A percentile compares a stretch with the other conserved stretches of the same genome.
Evolutionary conservation across 2,113 vertebrate genomes (phyloP).

Genomic region (Mesitornis unicolor): DNA sequence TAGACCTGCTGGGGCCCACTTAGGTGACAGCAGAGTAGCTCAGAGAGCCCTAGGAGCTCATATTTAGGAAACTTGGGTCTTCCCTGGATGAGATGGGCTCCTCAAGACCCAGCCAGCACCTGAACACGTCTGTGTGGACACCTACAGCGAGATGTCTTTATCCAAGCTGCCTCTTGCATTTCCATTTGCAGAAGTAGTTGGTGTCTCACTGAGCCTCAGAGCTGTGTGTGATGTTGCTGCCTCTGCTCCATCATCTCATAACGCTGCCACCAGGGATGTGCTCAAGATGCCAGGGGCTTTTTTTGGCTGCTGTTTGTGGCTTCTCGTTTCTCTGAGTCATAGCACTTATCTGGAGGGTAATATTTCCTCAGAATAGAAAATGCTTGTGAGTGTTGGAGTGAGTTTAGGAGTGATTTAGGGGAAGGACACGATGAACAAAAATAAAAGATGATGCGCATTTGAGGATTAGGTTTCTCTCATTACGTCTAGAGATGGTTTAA

Average conservation of each 20-base stretch:
- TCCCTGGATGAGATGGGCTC: background rate
- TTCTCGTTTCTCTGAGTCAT: background rate
- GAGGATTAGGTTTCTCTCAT: background rate
- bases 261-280: background rate
- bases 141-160: background rate
- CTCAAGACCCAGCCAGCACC: background rate
- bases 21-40: background rate
- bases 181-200: background rate
- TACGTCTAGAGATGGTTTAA: background rate
- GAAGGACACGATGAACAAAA: background rate
- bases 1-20: background rate
- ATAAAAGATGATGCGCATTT: background rate
- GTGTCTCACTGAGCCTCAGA: background rate
- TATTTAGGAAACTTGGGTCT: background rate
- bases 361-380: slow-evolving; percentile 13
- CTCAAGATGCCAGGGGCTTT: background rate
- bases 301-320: background rate
- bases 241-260: background rate
- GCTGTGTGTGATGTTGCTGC: background rate
- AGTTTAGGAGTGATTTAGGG: background rate
- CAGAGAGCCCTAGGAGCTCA: background rate
- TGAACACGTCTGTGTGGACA: background rate
- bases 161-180: background rate
- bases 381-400: background rate
- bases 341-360: background rate